These are phyloP conservation scores for Piliocolobus tephrosceles DNA, from an alignment of 2,113 vertebrate genomes.

Conservation along the genomic window DNA sequence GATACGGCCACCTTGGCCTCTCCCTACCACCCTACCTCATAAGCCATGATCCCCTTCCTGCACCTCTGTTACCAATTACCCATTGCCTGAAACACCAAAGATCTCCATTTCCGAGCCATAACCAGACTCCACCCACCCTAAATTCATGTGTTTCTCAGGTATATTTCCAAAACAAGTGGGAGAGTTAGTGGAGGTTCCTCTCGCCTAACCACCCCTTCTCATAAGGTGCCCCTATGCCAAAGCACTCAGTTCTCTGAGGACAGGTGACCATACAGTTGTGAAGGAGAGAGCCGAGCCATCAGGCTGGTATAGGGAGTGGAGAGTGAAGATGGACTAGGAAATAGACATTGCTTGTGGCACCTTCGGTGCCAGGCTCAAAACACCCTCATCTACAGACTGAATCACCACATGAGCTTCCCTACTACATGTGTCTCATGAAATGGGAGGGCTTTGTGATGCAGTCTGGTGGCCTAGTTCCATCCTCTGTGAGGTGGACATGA, in stretches of 20 bases:
- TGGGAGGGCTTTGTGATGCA: conserved; percentile 64
- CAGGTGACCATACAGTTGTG: background rate
- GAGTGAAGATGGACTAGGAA: background rate
- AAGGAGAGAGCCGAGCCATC: background rate
- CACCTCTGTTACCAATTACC: background rate
- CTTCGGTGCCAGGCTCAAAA: background rate
- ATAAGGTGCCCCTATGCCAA: background rate
- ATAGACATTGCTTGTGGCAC: background rate
- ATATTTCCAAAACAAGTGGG: background rate
- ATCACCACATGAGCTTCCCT: background rate
- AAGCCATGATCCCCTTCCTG: background rate
- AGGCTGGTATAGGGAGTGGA: background rate
- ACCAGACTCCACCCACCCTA: background rate
- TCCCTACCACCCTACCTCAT: background rate
- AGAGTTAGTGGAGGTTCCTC: background rate
- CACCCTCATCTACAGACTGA: background rate
- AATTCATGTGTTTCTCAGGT: background rate
- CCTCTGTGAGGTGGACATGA: conserved; percentile 15
- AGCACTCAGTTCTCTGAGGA: background rate
- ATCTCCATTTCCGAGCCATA: background rate
- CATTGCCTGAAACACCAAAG: background rate
- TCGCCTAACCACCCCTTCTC: background rate
- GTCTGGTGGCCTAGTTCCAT: background rate
- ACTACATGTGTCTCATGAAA: background rate
- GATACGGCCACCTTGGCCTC: background rate